These are phyloP conservation scores for Poeciliopsis retropinna DNA, from an alignment of 2,113 vertebrate genomes.

Conservation along the genomic window DNA sequence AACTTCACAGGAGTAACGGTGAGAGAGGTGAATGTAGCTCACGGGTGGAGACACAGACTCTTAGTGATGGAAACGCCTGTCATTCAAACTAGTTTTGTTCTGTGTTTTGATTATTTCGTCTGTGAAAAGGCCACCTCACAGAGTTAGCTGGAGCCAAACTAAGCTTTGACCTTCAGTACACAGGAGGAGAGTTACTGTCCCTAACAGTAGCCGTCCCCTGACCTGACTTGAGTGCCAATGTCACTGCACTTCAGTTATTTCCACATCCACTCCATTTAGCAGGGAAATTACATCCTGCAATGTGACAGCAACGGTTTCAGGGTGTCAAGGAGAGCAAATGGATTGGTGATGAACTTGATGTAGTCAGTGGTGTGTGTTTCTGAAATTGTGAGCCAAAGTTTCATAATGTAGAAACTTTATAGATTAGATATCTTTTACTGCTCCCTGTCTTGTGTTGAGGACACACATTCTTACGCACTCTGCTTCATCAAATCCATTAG, in stretches of 20 bases:
- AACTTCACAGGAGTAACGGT: not conserved
- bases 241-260: slow-evolving; percentile 20
- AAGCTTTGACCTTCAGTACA: slow-evolving; percentile 35
- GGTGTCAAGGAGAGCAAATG: not conserved
- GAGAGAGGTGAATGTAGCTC: not conserved
- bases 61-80: slow-evolving; percentile 5
- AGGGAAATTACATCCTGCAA: slow-evolving; percentile 6
- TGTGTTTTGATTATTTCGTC: slow-evolving; percentile 32
- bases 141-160: slow-evolving; percentile 28
- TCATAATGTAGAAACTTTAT: no score
- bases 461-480: not conserved
- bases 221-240: slow-evolving; percentile 3
- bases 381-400: not conserved
- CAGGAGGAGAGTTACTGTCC: slow-evolving; percentile 19
- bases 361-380: not conserved
- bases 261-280: slow-evolving; percentile 17
- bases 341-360: not conserved
- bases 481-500: not conserved
- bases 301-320: slow-evolving; percentile 1
- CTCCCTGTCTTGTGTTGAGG: not conserved
- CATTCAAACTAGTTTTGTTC: slow-evolving; percentile 3
- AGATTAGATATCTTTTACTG: not conserved
- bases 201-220: slow-evolving; percentile 15
- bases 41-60: not conserved
- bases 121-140: slow-evolving; percentile 28